Evolutionary conservation across 1,140 invertebrate genomes (phyloP), one percentile per base, ranked within the genome.

Genomic region (honey bee (Apis mellifera)): DNA sequence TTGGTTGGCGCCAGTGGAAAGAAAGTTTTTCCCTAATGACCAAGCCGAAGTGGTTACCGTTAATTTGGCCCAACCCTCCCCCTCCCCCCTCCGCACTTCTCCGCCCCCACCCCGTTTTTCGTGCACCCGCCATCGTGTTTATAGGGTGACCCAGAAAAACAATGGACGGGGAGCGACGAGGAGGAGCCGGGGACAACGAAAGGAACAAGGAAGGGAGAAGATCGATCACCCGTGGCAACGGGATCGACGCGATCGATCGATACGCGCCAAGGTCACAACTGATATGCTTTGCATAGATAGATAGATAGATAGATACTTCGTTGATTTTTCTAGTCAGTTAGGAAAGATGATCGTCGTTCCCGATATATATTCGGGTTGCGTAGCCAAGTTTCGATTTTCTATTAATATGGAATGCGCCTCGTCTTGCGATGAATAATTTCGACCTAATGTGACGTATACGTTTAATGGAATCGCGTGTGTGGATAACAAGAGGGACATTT

Each of bases 91-190:
- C 68, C 52, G 52, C 70, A 32, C 26, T 7, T 26, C 71, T 80
- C 75, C 78, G 70, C 65, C 48, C 55, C 76, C 70, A 42, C 68
- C 66, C 68, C 66, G 68, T 86, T 84, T 78, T 77, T 84, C 78
- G 73, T 64, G 17, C 71, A 78, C 42, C 70, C 82, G 50, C 77
- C 78, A 62, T 48, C 69, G 75, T 91, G 88, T 92, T 92, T 89
- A 92, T 90, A 90, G 90, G 90, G 84, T 92, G 91, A 92, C 90
- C 91, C 91, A 92, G 89, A 92, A 92, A 93, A 93, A 92, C 92
- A 92, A 88, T 73, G 48, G 32, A 26, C 69, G 48, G 13, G 12
- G 32, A 59, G n/a, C 64, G 57, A 50, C 21, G 11, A 21, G 19
- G 66, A 64, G 21, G 57, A 54, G 60, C 9, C 48, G 52, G 42